Evolutionary conservation across 2,797 vertebrate species (phyloP), one percentile per base, ranked within the genome.

Genomic region (Rallus crepitans): DNA sequence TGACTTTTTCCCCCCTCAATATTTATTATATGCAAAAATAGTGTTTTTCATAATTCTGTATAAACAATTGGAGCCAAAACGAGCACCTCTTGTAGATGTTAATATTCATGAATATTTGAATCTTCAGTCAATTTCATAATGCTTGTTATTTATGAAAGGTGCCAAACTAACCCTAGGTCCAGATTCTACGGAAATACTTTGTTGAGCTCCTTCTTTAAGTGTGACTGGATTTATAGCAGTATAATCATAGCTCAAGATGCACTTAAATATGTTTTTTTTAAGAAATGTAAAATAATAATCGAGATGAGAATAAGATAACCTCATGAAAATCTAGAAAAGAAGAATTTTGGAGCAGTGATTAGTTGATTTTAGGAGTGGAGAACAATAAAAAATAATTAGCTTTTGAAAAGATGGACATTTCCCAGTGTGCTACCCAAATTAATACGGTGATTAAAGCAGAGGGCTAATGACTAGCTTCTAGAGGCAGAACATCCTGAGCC

Each of bases 391-490:
- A 65, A 42, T 31, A 27, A 65, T 39, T 27, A 75, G 10, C 12
- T 82, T 45, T 55, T 81, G 69, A 35, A 61, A 87, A 87, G 40
- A 48, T 24, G 7, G n/a, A 33, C 20, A 80, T 71, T 72, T 65
- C 42, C 37, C 15, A 18, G 31, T 27, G 23, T 76, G 28, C 12
- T 60, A 50, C 42, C 9, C 14, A 83, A 77, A 93, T 81, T 68
- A 87, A 76, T 55, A 31, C 4, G 12, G 6, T 85, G 63, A 56
- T 92, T 88, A 90, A 76, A 80, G 28, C 20, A 63, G 60, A 93
- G 35, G 50, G 7, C 39, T 96, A 92, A 92, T 73, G 61, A 81
- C 42, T 76, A 78, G 31, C 66, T 94, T 86, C 61, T 84, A 63
- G 70, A 82, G 35, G 18, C 21, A 63, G 66, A 84, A 79, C 2